Percentiles rank a stretch among this genome's conserved stretches.
phyloP scores from a whole-genome alignment of 2,797 vertebrate species.

The Netta rufina region DNA sequence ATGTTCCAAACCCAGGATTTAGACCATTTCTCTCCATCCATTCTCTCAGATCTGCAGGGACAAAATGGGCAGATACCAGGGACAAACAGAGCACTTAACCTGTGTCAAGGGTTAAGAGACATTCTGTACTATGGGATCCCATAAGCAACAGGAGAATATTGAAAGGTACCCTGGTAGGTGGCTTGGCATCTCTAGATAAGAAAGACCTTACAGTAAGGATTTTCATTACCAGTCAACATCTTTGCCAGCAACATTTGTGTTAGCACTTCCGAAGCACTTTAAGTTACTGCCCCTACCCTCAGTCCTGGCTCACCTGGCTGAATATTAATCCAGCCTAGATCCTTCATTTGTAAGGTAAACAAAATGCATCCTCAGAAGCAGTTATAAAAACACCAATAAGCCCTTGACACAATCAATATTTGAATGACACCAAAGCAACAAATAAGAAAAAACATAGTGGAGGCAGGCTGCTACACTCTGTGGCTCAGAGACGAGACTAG shows the following conservation, averaged over 20 bases:
- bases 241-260: background rate
- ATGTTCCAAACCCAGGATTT: rapidly evolving
- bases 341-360: background rate
- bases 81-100: background rate
- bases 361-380: background rate
- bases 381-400: background rate
- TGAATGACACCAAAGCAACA: background rate
- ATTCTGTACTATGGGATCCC: background rate
- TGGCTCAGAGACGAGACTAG: background rate
- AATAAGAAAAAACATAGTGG: background rate
- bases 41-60: background rate
- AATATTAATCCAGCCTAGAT: background rate
- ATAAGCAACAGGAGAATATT: background rate
- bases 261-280: background rate
- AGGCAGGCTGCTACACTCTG: background rate
- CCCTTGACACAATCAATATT: background rate
- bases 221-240: background rate
- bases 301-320: background rate
- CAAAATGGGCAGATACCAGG: background rate
- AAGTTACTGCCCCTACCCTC: background rate
- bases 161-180: background rate
- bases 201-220: background rate
- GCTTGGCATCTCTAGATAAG: background rate
- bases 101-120: background rate
- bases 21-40: background rate